Conservation (phyloP, 2,797 vertebrate species). For the Dryobates pubescens region DNA sequence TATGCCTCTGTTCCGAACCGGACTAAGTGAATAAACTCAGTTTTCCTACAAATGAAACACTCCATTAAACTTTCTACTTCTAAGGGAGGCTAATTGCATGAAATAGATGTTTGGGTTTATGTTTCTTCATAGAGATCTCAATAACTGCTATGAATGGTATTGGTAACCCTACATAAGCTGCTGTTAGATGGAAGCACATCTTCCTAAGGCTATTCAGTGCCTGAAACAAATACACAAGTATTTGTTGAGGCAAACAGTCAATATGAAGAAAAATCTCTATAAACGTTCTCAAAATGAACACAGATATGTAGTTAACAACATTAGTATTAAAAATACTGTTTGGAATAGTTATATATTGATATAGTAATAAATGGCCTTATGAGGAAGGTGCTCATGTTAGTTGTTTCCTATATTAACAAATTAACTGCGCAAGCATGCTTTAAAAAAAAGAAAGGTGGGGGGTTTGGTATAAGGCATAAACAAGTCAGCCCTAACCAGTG, state of each 20-base stretch:
- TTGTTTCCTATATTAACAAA: slow-evolving; percentile 21
- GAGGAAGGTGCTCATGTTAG: background rate
- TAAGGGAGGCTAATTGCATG: background rate
- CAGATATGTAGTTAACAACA: background rate
- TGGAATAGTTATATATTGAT: background rate
- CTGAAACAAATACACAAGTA: background rate
- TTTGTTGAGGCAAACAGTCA: background rate
- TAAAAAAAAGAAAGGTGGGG: background rate
- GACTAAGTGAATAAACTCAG: background rate
- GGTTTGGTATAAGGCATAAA: background rate
- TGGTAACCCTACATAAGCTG: slow-evolving; percentile 75
- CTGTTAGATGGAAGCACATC: slow-evolving; percentile 44
- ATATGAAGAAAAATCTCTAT: background rate
- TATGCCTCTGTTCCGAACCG: background rate
- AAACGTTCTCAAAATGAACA: background rate
- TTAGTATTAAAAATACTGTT: background rate
- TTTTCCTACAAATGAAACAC: background rate
- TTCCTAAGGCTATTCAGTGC: slow-evolving; percentile 55
- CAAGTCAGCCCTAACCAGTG: slow-evolving; percentile 45
- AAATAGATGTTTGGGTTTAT: background rate
- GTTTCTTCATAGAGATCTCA: background rate
- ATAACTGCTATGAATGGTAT: background rate
- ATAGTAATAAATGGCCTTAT: slow-evolving; percentile 33
- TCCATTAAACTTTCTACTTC: background rate
- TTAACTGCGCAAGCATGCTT: slow-evolving; percentile 65